Evolutionary conservation across 1,140 invertebrate genomes (phyloP).

Genomic region (Plodia interpunctella): DNA sequence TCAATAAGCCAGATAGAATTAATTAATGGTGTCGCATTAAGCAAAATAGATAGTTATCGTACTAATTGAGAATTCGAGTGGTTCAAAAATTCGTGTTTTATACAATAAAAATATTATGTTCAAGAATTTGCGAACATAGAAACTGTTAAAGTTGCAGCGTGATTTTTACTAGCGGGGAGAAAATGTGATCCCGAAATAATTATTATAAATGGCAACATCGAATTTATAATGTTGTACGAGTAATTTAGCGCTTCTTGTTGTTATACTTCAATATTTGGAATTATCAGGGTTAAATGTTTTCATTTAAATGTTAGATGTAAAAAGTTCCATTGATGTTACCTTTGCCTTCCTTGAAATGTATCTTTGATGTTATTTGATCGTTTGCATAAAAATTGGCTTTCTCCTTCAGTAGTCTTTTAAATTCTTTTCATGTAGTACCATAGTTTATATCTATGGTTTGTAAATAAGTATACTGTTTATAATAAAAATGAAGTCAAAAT

Average conservation of each 20-base stretch:
- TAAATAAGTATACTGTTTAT: slow-evolving; percentile 73
- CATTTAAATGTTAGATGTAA: slow-evolving; percentile 56
- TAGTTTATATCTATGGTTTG: slow-evolving; percentile 45
- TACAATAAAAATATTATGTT: slow-evolving; percentile 2
- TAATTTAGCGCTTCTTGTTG: slow-evolving; percentile 65
- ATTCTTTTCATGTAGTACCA: slow-evolving; percentile 35
- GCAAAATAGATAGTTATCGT: slow-evolving; percentile 7
- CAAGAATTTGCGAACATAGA: not conserved
- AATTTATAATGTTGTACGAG: slow-evolving; percentile 63
- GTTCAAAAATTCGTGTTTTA: slow-evolving; percentile 15
- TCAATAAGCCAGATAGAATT: slow-evolving; percentile 7
- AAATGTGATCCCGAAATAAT: slow-evolving; percentile 45
- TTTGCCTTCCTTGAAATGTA: slow-evolving; percentile 39
- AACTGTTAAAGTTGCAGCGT: slow-evolving; percentile 7
- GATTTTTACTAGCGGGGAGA: slow-evolving; percentile 45
- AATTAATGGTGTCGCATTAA: slow-evolving; percentile 15
- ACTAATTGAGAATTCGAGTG: not conserved
- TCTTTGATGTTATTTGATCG: slow-evolving; percentile 37
- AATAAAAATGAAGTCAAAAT: slow-evolving; percentile 68
- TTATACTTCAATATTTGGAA: slow-evolving; percentile 65
- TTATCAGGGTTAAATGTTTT: slow-evolving; percentile 72
- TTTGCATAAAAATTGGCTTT: slow-evolving; percentile 60
- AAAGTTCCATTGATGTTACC: slow-evolving; percentile 38
- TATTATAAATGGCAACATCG: slow-evolving; percentile 65
- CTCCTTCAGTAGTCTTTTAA: slow-evolving; percentile 49